Percentiles rank a stretch among this genome's conserved stretches.
Conservation (phyloP, 1,140 invertebrate species). For the Physella acuta region DNA sequence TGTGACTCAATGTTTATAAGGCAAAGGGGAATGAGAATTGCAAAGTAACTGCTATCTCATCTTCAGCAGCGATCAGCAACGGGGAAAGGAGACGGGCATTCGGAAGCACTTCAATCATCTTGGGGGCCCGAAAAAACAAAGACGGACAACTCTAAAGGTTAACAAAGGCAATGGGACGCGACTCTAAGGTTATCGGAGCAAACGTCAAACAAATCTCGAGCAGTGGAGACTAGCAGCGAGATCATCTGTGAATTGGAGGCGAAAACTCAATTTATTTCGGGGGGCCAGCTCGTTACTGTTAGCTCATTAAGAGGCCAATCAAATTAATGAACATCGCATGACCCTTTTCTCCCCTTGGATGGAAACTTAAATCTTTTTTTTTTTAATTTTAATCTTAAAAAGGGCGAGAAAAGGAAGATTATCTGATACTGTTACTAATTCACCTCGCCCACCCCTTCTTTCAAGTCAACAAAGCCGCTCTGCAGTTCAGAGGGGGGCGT, state of each 20-base stretch:
- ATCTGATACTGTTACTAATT: neutral
- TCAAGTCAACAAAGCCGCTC: too few relatives aligned
- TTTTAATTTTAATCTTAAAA: neutral
- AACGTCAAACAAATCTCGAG: constrained; percentile 20
- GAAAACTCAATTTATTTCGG: constrained; percentile 24
- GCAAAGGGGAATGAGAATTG: too few relatives aligned
- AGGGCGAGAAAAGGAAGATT: neutral
- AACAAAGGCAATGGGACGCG: constrained; percentile 23
- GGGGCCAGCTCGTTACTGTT: constrained; percentile 12
- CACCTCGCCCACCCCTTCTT: neutral
- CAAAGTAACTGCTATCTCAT: neutral
- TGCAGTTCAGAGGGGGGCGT: too few relatives aligned
- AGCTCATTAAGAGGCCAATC: constrained; percentile 22
- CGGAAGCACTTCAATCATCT: constrained; percentile 12
- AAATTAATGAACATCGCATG: constrained; percentile 24
- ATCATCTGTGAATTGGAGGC: constrained; percentile 12
- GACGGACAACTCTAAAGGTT: constrained; percentile 16
- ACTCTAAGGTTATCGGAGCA: constrained; percentile 22
- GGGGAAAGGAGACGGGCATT: neutral
- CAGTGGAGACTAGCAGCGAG: constrained; percentile 6
- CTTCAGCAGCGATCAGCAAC: neutral
- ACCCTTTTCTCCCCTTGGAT: neutral
- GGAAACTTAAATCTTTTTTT: too few relatives aligned
- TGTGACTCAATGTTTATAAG: too few relatives aligned
- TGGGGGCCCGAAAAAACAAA: constrained; percentile 15